Evolutionary conservation across 2,888 invertebrate species (phyloP).

Genomic region (Smittia aterrima): DNA sequence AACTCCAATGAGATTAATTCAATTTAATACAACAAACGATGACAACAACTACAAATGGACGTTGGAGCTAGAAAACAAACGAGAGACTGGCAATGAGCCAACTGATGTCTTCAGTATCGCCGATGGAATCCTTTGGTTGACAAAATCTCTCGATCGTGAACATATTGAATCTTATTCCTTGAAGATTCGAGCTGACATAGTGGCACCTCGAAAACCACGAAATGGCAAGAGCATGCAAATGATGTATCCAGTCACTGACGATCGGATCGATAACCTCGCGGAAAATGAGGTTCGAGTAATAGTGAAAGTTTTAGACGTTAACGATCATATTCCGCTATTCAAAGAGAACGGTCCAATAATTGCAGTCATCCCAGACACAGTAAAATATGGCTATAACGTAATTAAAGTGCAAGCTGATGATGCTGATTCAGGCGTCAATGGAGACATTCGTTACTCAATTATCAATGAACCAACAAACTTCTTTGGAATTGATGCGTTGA

Average conservation of each 20-base stretch:
- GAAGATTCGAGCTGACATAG: constrained; percentile 55
- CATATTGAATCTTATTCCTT: constrained; percentile 62
- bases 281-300: constrained; percentile 78
- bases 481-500: constrained; percentile 73
- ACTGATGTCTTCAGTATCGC: constrained; percentile 71
- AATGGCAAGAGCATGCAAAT: constrained; percentile 63
- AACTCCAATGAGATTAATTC: constrained; percentile 71
- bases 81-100: constrained; percentile 57
- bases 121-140: constrained; percentile 73
- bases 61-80: constrained; percentile 56
- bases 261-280: constrained; percentile 68
- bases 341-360: constrained; percentile 74
- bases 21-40: constrained; percentile 71
- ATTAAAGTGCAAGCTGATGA: constrained; percentile 74
- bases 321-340: constrained; percentile 80
- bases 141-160: constrained; percentile 74
- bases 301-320: constrained; percentile 73
- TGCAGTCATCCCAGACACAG: constrained; percentile 77
- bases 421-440: constrained; percentile 71
- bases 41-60: constrained; percentile 66
- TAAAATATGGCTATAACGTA: constrained; percentile 78
- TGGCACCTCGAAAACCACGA: constrained; percentile 61
- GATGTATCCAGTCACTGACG: constrained; percentile 73
- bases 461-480: constrained; percentile 72
- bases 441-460: constrained; percentile 77